Base-by-base conservation (phyloP, 2,113 vertebrate genomes). In the Centropristis striata region DNA sequence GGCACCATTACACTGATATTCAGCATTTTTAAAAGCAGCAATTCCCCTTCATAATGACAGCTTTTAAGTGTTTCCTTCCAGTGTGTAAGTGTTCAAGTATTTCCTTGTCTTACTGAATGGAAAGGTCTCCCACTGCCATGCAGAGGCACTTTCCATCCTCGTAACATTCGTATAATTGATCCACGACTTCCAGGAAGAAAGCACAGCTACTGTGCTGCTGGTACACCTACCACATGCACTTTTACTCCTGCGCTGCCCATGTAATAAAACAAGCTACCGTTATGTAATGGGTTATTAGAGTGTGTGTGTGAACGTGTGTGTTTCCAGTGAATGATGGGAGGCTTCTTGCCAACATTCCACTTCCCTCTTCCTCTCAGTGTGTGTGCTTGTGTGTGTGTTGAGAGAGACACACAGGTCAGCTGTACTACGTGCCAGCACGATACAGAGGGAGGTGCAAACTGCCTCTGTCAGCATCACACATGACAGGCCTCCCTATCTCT, bases 391-490 rank as follows among this genome's bases (percentile, higher is more conserved):
- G 44, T 47, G 57, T 70, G 65, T 53, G 23, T 47, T 3, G 8
- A 54, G 10, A 68, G 18, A 71, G 23, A 78, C 20, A 78, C 76
- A 64, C 79, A 65, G 82, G 80, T 85, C 79, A 83, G 78, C 74
- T 59, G 50, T 81, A 73, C 75, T 78, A 57, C 0, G 41, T 70
- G 77, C 73, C 81, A 80, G 57, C 75, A 78, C 20, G 28, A 74
- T 64, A 73, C 57, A 78, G 68, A 71, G 55, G 54, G 57, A 80
- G 75, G 70, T 74, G 78, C 75, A 85, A 90, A 90, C 47, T 9
- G 88, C 83, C 37, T 71, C 57, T 69, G 11, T 91, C 88, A 87
- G 86, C 88, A 8, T 71, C 76, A 64, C 81, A 86, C 65, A 54
- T 27, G n/a, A 47, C 77, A 64, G 68, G 16, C 25, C 65, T 44